These are phyloP conservation scores for Coturnix japonica DNA, from an alignment of 2,113 vertebrate genomes.

Conservation along the genomic window DNA sequence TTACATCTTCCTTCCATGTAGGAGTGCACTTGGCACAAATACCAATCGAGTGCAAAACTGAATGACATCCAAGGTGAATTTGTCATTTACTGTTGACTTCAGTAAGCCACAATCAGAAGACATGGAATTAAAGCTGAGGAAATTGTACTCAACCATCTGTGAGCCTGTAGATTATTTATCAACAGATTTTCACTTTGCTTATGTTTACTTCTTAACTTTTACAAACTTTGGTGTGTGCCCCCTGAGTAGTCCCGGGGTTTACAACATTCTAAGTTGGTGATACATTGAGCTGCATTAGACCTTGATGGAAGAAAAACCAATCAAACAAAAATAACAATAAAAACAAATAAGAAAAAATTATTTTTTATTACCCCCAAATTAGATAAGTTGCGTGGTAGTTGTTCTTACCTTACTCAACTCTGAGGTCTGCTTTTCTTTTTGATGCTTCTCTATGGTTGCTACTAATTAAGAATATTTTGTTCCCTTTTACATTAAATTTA, in stretches of 20 bases:
- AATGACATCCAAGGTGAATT: neutral
- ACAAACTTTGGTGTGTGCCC: neutral
- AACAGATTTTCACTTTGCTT: neutral
- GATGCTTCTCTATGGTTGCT: neutral
- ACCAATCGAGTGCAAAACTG: neutral
- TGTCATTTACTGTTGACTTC: neutral
- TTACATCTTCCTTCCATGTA: neutral
- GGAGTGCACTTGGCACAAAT: neutral
- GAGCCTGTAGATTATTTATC: neutral
- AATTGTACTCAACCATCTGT: neutral
- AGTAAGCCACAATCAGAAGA: neutral
- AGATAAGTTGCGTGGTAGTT: neutral
- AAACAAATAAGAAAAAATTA: neutral
- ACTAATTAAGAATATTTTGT: neutral
- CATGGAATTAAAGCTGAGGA: neutral
- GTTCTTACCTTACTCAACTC: neutral
- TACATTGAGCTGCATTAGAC: neutral
- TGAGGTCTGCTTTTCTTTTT: neutral
- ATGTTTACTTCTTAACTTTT: neutral
- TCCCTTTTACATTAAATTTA: neutral
- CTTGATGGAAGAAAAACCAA: neutral
- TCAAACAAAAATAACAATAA: neutral
- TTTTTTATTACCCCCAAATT: no score
- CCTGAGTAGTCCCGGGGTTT: neutral
- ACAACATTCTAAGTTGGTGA: neutral